Conservation (phyloP, 2,797 vertebrate species). For the Hypotaenidia okinawae region DNA sequence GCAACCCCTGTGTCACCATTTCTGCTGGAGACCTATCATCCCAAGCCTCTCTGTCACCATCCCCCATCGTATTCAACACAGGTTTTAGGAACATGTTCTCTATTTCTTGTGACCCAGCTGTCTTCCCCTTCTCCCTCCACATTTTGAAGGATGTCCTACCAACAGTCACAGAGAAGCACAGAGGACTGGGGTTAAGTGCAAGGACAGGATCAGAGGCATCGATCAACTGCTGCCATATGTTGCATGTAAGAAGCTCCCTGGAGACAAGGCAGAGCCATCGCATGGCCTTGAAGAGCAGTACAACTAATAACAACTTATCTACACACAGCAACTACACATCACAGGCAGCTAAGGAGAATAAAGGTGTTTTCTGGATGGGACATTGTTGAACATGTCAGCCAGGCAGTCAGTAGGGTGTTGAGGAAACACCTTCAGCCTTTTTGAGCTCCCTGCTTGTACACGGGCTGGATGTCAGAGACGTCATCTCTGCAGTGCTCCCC, state of each 20-base stretch:
- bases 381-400: neutral
- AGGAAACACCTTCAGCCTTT: neutral
- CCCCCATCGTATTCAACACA: neutral
- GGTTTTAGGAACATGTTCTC: neutral
- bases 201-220: neutral
- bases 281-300: neutral
- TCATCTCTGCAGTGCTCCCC: neutral
- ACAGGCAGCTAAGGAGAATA: neutral
- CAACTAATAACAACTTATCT: neutral
- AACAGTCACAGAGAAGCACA: neutral
- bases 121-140: neutral
- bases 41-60: neutral
- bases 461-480: neutral
- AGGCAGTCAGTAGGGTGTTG: neutral
- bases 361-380: neutral
- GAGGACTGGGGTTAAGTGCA: neutral
- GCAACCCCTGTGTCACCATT: rapidly evolving
- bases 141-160: neutral
- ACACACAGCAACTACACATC: neutral
- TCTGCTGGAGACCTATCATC: neutral
- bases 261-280: neutral
- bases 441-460: neutral
- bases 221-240: neutral
- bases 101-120: neutral
- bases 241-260: neutral